Conservation (phyloP, 2,797 vertebrate genomes). For the Tarsius wallacei region DNA sequence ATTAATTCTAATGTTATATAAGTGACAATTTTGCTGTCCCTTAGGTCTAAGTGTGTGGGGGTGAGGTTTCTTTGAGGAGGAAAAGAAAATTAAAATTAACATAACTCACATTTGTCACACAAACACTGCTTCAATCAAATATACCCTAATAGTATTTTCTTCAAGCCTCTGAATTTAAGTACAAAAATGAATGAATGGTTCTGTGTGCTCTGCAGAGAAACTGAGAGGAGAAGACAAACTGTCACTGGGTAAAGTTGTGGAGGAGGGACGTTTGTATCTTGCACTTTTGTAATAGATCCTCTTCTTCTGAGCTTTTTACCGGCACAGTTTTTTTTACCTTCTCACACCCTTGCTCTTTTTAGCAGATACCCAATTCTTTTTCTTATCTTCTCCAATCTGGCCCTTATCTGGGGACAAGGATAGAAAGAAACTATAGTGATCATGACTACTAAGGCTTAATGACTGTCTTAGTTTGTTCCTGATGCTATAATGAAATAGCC, state of each 20-base stretch:
- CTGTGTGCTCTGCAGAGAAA: background rate
- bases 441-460: background rate
- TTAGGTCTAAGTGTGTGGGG: conserved; percentile 37
- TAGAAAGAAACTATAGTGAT: background rate
- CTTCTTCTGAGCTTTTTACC: background rate
- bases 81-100: conserved; percentile 70
- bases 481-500: background rate
- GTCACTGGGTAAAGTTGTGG: background rate
- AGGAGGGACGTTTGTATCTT: background rate
- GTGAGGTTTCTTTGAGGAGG: conserved; percentile 61
- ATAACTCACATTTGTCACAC: conserved; percentile 42
- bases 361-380: background rate
- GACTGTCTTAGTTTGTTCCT: background rate
- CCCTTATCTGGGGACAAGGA: background rate
- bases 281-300: background rate
- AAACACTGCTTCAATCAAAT: conserved; percentile 59
- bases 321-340: conserved; percentile 17
- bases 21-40: conserved; percentile 63
- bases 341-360: background rate
- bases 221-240: background rate
- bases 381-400: background rate
- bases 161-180: conserved; percentile 60
- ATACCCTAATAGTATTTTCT: background rate
- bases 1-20: conserved; percentile 60
- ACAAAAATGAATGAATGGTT: conserved; percentile 1